Percentiles rank a stretch among this genome's conserved stretches.
These are phyloP conservation scores for Autographa gamma DNA, from an alignment of 2,888 invertebrate genomes.

Conservation along the genomic window DNA sequence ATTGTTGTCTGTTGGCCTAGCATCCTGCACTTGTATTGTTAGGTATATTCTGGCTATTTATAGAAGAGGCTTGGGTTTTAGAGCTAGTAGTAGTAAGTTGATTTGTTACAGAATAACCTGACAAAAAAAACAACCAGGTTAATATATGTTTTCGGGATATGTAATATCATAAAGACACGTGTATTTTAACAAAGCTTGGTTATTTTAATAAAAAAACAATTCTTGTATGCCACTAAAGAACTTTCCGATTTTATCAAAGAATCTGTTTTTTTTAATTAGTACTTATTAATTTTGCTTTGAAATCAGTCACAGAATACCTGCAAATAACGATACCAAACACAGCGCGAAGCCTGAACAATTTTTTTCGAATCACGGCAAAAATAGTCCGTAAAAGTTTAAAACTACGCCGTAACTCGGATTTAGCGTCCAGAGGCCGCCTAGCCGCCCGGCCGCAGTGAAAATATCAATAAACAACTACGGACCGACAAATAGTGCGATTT, in stretches of 20 bases:
- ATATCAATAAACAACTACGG: conserved; percentile 74
- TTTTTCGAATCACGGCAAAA: conserved; percentile 44
- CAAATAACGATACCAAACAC: background rate
- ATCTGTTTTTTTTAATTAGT: no score
- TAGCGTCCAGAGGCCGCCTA: conserved; percentile 40
- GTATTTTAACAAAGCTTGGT: no score
- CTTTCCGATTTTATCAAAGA: background rate
- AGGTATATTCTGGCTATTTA: conserved; percentile 26
- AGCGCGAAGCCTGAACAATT: conserved; percentile 7
- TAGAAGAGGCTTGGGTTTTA: background rate
- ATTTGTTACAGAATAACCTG: background rate
- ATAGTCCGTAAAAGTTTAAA: conserved; percentile 52
- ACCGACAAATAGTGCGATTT: conserved; percentile 72
- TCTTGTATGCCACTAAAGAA: no score
- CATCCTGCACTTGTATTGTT: conserved; percentile 37
- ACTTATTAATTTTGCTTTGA: background rate
- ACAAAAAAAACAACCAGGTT: background rate
- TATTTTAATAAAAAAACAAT: no score
- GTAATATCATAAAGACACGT: no score
- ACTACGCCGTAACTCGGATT: conserved; percentile 45
- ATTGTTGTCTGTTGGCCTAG: conserved; percentile 58
- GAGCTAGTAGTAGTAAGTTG: background rate
- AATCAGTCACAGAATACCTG: background rate
- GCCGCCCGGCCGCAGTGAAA: conserved; percentile 57
- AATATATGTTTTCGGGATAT: no score